A percentile compares a stretch with the other conserved stretches of the same genome.
phyloP scores from a whole-genome alignment of 2,113 vertebrate species.

The Hydrochoerus hydrochaeris region DNA sequence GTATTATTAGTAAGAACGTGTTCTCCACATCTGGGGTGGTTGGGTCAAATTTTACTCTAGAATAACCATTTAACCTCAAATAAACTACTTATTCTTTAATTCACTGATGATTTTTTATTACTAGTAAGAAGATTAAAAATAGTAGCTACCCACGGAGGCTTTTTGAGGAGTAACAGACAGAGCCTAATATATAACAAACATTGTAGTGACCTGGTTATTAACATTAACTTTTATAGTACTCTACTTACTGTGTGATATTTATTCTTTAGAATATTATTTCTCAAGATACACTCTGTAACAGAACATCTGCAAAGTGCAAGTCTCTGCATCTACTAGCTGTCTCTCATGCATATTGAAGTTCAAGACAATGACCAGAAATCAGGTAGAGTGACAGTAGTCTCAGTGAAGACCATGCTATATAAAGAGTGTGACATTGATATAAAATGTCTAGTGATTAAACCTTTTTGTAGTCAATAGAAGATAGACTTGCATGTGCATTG shows the following conservation, averaged over 20 bases:
- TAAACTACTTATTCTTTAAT: neutral
- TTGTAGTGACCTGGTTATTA: accelerated
- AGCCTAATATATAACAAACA: neutral
- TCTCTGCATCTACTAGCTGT: neutral
- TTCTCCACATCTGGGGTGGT: neutral
- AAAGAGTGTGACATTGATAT: neutral
- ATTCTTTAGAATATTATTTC: neutral
- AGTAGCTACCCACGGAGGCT: accelerated
- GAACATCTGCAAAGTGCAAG: neutral
- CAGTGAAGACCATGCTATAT: neutral
- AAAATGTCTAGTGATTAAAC: neutral
- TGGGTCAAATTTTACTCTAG: neutral
- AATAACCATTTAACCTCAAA: neutral
- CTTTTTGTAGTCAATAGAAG: too few species aligned
- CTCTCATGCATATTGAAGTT: neutral
- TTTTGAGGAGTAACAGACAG: neutral
- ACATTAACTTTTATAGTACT: neutral
- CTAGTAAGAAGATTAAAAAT: neutral
- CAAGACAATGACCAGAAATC: neutral
- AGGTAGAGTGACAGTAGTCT: neutral
- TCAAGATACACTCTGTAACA: neutral
- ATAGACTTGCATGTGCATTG: neutral
- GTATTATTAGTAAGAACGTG: accelerated
- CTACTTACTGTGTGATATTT: neutral
- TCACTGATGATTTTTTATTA: neutral